Base-by-base conservation (phyloP, 1,140 invertebrate species). In the Sinonovacula constricta region DNA sequence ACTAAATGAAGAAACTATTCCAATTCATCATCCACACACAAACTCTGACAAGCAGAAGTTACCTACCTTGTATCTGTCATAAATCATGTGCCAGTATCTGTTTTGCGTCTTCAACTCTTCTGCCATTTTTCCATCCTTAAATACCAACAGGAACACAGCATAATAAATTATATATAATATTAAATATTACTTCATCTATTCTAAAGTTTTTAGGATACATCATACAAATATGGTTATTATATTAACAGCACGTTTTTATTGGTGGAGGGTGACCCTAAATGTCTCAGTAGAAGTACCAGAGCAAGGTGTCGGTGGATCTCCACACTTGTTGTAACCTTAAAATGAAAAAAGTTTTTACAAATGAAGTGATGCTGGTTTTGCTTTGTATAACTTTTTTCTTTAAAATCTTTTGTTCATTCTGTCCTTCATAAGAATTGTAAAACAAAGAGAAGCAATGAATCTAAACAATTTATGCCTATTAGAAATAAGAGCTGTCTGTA, bases 101-200 rank as follows among this genome's bases (percentile, higher is more conserved):
- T 83, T 86, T 54, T 84, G 79, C 31, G 74, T 72, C 12, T 57
- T 56, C 54, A 89, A 62, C 34, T 88, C 84, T 28, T 78, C 71
- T 14, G 88, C 84, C 54, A 75, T 87, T 70, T 87, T 89, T 4
- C 84, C 84, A 80, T 84, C 80, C 88, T 89, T 59, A 28, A 79
- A 85, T 28, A 75, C 15, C 0, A 54, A 60, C 15, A 39, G n/a
- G n/a, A n/a, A n/a, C 10, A 49, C 45, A 49, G 10, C 45, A 12
- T 49, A 12, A 12, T 12, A 49, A n/a, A 10, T 49, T n/a, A 49
- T 49, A 12, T 49, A n/a, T 49, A n/a, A 49, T 10, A 10, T 10
- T n/a, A 49, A n/a, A 10, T 49, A 12, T 49, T 10, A 49, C 10
- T 49, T 12, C 10, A 49, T 49, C 10, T n/a, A 12, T 49, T 12